A percentile compares a stretch with the other conserved stretches of the same genome.
These are phyloP conservation scores for Leptogaster cylindrica DNA, from an alignment of 2,888 invertebrate species.

Conservation along the genomic window DNA sequence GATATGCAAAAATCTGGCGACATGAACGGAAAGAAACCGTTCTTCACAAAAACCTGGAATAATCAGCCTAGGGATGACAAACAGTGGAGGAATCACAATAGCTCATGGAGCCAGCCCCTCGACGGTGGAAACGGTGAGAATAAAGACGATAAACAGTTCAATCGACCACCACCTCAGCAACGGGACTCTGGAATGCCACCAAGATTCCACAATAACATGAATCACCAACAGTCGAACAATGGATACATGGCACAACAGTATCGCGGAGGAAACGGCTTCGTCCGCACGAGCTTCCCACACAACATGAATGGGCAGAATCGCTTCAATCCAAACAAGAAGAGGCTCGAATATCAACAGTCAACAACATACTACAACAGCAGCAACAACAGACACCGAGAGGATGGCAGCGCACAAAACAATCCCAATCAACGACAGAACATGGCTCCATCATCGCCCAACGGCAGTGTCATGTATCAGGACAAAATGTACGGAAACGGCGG, in stretches of 20 bases:
- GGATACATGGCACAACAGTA: conserved; percentile 37
- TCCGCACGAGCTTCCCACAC: conserved; percentile 2
- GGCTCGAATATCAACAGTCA: conserved; percentile 39
- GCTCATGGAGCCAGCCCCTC: conserved; percentile 27
- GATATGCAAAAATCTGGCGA: conserved; percentile 11
- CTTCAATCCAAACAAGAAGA: conserved; percentile 41
- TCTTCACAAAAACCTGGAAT: conserved; percentile 29
- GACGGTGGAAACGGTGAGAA: not conserved
- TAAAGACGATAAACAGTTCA: conserved; percentile 19
- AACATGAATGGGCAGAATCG: conserved; percentile 38
- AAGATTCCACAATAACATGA: conserved; percentile 19
- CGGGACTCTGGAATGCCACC: conserved; percentile 12
- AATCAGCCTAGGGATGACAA: conserved; percentile 19
- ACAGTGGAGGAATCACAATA: conserved; percentile 41
- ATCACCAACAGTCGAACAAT: conserved; percentile 26
- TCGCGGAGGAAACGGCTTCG: conserved; percentile 14
- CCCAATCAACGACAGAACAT: conserved; percentile 37
- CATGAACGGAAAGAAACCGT: conserved; percentile 38
- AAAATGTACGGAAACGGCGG: conserved; percentile 20
- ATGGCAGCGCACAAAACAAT: not conserved
- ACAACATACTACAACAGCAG: conserved; percentile 40
- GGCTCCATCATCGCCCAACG: conserved; percentile 24
- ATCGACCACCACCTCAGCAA: conserved; percentile 24
- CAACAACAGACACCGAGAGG: not conserved
- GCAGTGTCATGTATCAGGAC: conserved; percentile 9